A percentile compares a stretch with the other conserved stretches of the same genome.
Conservation (phyloP, 2,113 vertebrate species). For the Pterocles burchelli region DNA sequence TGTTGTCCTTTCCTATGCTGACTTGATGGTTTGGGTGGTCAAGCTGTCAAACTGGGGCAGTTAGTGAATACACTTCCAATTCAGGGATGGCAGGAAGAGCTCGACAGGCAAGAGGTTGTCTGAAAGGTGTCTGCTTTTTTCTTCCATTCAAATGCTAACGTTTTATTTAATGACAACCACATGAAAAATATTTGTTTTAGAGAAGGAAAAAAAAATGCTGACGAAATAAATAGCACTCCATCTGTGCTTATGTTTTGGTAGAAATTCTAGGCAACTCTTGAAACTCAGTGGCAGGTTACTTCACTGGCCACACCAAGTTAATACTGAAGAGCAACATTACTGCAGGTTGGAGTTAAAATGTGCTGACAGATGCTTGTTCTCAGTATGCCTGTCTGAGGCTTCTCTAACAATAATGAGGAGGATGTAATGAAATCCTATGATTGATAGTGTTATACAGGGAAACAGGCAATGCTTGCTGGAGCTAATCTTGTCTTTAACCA, state of each 20-base stretch:
- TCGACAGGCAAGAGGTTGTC: not conserved
- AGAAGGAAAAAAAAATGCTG: not conserved
- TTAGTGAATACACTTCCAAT: not conserved
- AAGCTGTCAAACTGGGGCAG: not conserved
- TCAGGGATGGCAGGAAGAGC: not conserved
- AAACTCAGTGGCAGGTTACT: not conserved
- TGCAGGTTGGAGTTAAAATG: not conserved
- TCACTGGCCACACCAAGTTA: not conserved
- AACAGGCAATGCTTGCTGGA: not conserved
- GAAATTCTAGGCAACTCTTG: not conserved
- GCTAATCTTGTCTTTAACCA: not conserved
- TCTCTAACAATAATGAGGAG: not conserved
- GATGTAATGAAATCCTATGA: not conserved
- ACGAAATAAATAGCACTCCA: not conserved
- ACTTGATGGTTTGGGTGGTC: not conserved
- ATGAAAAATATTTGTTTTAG: not conserved
- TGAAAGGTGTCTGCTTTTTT: not conserved
- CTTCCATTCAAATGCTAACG: not conserved
- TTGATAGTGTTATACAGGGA: not conserved
- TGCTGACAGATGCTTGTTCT: not conserved
- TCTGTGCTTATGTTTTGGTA: not conserved
- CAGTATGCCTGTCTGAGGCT: not conserved
- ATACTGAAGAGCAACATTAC: not conserved
- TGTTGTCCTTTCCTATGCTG: not conserved
- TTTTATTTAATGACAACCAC: not conserved